Evolutionary conservation across 2,797 vertebrate species (phyloP).

Genomic region (Sebastes cheni): DNA sequence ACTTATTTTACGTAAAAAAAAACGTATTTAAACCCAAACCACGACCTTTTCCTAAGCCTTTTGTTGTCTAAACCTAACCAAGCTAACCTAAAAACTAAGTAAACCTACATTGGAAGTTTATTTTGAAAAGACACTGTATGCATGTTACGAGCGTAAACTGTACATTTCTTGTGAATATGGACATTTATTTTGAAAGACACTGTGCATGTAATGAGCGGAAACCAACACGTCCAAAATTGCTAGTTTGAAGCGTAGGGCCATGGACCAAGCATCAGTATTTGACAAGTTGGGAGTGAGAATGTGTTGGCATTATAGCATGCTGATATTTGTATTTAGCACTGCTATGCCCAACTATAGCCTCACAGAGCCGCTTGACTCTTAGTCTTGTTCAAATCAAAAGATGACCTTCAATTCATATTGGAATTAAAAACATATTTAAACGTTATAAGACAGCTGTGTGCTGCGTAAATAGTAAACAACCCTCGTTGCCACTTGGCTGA

Average conservation of each 20-base stretch:
- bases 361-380: background rate
- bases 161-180: too few species aligned
- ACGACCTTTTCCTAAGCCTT: background rate
- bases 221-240: background rate
- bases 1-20: too few species aligned
- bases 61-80: background rate
- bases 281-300: background rate
- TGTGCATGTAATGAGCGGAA: background rate
- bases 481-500: background rate
- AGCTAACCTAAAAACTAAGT: background rate
- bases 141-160: rapidly evolving
- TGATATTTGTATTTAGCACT: background rate
- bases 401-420: slow-evolving; percentile 8
- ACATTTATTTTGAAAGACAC: background rate
- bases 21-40: rapidly evolving
- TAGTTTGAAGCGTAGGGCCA: background rate
- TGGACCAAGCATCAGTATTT: too few species aligned
- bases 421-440: background rate
- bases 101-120: background rate
- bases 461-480: slow-evolving; percentile 16
- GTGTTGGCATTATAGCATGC: background rate
- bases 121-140: background rate
- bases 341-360: background rate
- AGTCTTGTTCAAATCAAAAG: background rate
- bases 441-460: background rate